Conservation (phyloP, 2,888 invertebrate species). For the Prenolepis imparis region DNA sequence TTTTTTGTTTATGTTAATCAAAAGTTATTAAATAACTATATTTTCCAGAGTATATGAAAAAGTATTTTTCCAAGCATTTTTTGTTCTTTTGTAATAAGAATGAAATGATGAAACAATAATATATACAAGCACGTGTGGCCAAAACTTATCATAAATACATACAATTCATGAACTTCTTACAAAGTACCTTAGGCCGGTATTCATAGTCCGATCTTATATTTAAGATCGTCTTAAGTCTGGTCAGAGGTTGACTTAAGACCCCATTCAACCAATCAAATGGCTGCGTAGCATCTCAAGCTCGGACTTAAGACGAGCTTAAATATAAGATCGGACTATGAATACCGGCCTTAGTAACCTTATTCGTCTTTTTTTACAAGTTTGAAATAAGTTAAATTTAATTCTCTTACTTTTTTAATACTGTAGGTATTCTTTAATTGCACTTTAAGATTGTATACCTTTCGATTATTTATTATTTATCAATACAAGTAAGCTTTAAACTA, state of each 20-base stretch:
- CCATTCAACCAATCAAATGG: too few relatives aligned
- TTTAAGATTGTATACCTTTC: background rate
- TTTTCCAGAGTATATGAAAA: background rate
- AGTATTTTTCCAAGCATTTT: background rate
- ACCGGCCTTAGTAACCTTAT: background rate
- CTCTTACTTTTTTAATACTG: background rate
- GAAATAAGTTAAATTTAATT: constrained; percentile 16
- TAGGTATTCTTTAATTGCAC: background rate
- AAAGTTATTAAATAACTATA: background rate
- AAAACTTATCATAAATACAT: background rate
- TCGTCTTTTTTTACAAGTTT: background rate
- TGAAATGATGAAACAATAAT: constrained; percentile 2
- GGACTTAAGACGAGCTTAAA: too few relatives aligned
- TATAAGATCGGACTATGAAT: too few relatives aligned
- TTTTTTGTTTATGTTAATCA: background rate
- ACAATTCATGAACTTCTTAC: background rate
- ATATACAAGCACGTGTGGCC: constrained; percentile 9
- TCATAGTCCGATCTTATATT: too few relatives aligned
- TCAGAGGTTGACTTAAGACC: too few relatives aligned
- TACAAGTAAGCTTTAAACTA: background rate
- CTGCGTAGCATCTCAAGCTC: too few relatives aligned
- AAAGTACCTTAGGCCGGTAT: too few relatives aligned
- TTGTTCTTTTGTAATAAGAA: background rate
- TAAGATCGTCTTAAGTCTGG: too few relatives aligned
- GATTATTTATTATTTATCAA: constrained; percentile 20